Conservation (phyloP, 2,888 invertebrate species). For the Alloplasta piceator region DNA sequence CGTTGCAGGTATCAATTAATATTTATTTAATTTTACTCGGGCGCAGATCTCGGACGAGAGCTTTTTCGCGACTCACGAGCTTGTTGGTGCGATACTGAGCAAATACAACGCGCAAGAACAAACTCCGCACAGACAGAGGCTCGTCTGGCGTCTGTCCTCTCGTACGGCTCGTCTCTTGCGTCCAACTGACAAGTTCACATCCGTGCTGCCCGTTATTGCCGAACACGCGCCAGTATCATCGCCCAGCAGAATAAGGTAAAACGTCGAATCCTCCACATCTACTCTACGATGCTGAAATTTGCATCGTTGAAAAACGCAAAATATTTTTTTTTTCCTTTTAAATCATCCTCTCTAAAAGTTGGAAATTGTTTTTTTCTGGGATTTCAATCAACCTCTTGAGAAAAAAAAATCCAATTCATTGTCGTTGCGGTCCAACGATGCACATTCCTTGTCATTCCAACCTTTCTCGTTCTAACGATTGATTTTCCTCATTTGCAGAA, state of each 20-base stretch:
- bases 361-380: too few species aligned
- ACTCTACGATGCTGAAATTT: too few species aligned
- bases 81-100: constrained; percentile 87
- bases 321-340: too few species aligned
- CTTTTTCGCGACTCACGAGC: constrained; percentile 86
- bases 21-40: constrained; percentile 32
- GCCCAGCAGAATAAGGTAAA: constrained; percentile 80
- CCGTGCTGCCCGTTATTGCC: constrained; percentile 90
- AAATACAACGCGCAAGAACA: constrained; percentile 90
- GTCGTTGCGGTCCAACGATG: too few species aligned
- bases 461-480: background rate
- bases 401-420: too few species aligned
- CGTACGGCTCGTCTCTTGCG: constrained; percentile 89
- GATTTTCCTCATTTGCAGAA: constrained; percentile 70
- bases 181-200: constrained; percentile 90
- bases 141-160: constrained; percentile 91
- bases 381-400: too few species aligned
- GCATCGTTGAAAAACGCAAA: too few species aligned
- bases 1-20: too few species aligned
- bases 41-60: constrained; percentile 88
- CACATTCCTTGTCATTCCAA: too few species aligned
- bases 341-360: too few species aligned
- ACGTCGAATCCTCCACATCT: too few species aligned
- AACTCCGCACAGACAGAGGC: constrained; percentile 88
- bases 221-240: constrained; percentile 85